A percentile compares a stretch with the other conserved stretches of the same genome.
Evolutionary conservation across 2,888 invertebrate species (phyloP).

Genomic region (Protonemura montana): DNA sequence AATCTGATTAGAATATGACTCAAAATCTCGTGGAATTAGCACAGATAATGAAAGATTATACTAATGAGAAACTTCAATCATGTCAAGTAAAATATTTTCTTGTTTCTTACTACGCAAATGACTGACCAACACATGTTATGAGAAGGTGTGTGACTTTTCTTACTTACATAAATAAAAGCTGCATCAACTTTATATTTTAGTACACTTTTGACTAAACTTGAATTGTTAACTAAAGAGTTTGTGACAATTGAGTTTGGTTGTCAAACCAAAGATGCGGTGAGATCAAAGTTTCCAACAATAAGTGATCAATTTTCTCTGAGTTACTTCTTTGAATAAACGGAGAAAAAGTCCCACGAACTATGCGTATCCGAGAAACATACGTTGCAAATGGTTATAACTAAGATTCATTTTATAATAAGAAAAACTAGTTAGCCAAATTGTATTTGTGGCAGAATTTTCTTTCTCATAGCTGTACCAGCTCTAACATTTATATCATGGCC

Average conservation of each 20-base stretch:
- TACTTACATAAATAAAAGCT: too few species aligned
- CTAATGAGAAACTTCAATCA: too few species aligned
- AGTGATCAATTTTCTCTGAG: not conserved
- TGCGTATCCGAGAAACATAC: not conserved
- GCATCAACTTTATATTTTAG: too few species aligned
- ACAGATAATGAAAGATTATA: too few species aligned
- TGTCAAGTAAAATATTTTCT: too few species aligned
- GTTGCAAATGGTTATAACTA: not conserved
- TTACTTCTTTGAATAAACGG: not conserved
- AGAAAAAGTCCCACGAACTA: not conserved
- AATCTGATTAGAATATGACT: not conserved
- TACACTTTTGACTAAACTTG: too few species aligned
- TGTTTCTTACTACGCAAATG: too few species aligned
- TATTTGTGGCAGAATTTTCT: conserved; percentile 22
- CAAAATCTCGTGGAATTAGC: not conserved
- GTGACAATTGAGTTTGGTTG: too few species aligned
- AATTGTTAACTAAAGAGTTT: too few species aligned
- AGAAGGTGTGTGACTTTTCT: too few species aligned
- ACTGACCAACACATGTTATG: not conserved
- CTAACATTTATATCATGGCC: not conserved
- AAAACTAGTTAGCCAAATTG: not conserved
- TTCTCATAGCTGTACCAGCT: conserved; percentile 16
- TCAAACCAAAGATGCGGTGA: too few species aligned
- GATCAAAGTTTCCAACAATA: conserved; percentile 7
- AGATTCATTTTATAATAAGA: not conserved